Conservation (phyloP, 2,888 invertebrate species). For the Acrobeloides nanus region DNA sequence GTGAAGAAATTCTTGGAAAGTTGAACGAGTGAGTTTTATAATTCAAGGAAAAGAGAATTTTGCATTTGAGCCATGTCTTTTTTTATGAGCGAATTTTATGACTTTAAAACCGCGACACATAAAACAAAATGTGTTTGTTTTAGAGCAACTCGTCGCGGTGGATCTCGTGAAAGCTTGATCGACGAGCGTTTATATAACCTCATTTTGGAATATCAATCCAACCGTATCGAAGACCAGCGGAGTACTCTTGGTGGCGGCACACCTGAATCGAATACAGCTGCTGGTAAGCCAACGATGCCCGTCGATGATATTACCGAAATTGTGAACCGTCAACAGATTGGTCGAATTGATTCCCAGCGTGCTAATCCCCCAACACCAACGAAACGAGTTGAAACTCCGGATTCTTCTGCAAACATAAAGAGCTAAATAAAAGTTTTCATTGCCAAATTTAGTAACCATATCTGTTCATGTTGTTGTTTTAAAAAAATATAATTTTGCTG, state of each 20-base stretch:
- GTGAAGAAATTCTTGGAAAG: slow-evolving; percentile 13
- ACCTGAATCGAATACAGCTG: slow-evolving; percentile 2
- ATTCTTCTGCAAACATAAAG: too few relatives aligned
- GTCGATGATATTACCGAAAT: slow-evolving; percentile 38
- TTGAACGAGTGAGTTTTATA: slow-evolving; percentile 19
- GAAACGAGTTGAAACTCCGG: too few relatives aligned
- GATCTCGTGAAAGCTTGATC: slow-evolving; percentile 13
- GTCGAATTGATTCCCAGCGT: slow-evolving; percentile 40
- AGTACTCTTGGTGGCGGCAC: slow-evolving; percentile 34
- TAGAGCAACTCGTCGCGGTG: slow-evolving; percentile 8
- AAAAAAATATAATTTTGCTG: too few relatives aligned
- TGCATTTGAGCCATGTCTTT: neutral
- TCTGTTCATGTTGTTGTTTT: too few relatives aligned
- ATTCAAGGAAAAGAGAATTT: neutral
- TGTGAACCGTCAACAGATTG: slow-evolving; percentile 38
- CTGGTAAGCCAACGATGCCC: slow-evolving; percentile 12
- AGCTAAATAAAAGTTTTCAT: too few relatives aligned
- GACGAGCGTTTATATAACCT: slow-evolving; percentile 27
- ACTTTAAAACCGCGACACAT: too few relatives aligned
- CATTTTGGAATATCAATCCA: slow-evolving; percentile 37
- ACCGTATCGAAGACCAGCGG: slow-evolving; percentile 45
- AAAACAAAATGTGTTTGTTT: slow-evolving; percentile 1
- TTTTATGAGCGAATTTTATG: neutral
- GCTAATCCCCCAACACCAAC: too few relatives aligned
- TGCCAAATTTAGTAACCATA: too few relatives aligned